Conservation (phyloP, 2,113 vertebrate genomes). For the Irena cyanogastra region DNA sequence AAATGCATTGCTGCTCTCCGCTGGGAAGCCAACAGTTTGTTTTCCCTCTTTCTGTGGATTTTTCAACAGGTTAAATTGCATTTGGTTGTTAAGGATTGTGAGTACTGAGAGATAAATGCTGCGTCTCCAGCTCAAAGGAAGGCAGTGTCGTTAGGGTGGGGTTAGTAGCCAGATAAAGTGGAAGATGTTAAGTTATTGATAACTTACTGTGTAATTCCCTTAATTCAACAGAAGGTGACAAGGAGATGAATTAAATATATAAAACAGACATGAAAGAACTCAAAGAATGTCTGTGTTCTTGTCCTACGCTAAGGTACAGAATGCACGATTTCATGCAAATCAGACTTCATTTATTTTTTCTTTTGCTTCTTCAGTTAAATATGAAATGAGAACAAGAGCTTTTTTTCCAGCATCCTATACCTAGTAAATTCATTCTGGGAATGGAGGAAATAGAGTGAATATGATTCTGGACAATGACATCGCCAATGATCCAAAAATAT, state of each 20-base stretch:
- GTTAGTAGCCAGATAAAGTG: background rate
- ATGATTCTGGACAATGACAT: slow-evolving; percentile 32
- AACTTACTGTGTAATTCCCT: background rate
- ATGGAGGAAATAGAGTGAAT: slow-evolving; percentile 24
- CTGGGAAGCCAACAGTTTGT: background rate
- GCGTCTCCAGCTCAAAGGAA: background rate
- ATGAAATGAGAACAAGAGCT: background rate
- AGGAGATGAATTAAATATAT: slow-evolving; percentile 30
- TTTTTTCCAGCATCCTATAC: background rate
- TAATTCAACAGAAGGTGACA: slow-evolving; percentile 19
- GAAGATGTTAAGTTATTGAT: background rate
- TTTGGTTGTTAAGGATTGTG: background rate
- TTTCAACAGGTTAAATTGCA: background rate
- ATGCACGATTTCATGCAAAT: slow-evolving; percentile 58
- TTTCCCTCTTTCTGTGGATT: background rate
- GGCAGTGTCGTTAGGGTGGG: background rate
- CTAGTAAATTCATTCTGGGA: slow-evolving; percentile 21
- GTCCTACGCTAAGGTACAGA: slow-evolving; percentile 26
- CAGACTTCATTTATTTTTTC: slow-evolving; percentile 8
- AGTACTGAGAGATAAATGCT: background rate
- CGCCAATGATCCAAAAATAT: slow-evolving; percentile 39
- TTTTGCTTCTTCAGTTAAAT: slow-evolving; percentile 33
- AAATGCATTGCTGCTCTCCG: background rate
- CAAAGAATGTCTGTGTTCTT: background rate
- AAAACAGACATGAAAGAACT: background rate